phyloP scores from a whole-genome alignment of 35 echinoderm and acorn worm genomes.

The Amphiura filiformis region DNA sequence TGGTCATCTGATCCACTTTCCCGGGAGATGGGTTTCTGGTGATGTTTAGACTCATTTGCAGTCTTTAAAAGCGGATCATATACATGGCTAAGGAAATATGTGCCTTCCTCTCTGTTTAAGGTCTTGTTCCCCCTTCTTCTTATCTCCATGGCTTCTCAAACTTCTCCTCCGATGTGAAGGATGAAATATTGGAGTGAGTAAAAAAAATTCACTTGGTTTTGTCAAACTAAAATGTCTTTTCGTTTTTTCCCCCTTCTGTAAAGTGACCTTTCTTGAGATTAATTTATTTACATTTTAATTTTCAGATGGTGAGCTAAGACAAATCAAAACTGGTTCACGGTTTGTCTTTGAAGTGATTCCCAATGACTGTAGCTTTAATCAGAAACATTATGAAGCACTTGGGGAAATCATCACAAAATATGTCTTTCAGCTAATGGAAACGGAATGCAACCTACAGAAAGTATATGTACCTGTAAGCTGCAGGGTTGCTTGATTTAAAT shows the following conservation, averaged over 20 bases:
- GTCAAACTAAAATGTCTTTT: no score
- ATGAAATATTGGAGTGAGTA: no score
- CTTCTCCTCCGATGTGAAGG: no score
- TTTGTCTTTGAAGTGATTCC: slow-evolving; percentile 76
- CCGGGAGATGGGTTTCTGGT: no score
- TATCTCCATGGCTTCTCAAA: no score
- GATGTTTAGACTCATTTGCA: no score
- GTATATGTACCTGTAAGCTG: slow-evolving; percentile 52
- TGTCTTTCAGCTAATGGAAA: slow-evolving; percentile 83
- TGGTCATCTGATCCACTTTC: no score
- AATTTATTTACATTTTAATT: neutral
- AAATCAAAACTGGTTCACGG: slow-evolving; percentile 56
- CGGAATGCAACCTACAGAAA: slow-evolving; percentile 60
- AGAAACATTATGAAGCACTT: slow-evolving; percentile 84
- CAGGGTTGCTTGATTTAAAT: neutral
- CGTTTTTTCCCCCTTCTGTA: neutral
- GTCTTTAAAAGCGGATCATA: no score
- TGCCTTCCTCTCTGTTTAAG: no score
- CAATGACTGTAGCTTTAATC: slow-evolving; percentile 62
- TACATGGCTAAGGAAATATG: no score
- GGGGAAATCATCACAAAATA: slow-evolving; percentile 87
- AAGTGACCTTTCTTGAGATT: neutral
- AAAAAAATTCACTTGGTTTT: no score
- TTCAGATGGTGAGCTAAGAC: slow-evolving; percentile 78
- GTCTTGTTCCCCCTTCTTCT: no score